Base-by-base conservation (phyloP, 2,113 vertebrate genomes). In the Ranitomeya variabilis region DNA sequence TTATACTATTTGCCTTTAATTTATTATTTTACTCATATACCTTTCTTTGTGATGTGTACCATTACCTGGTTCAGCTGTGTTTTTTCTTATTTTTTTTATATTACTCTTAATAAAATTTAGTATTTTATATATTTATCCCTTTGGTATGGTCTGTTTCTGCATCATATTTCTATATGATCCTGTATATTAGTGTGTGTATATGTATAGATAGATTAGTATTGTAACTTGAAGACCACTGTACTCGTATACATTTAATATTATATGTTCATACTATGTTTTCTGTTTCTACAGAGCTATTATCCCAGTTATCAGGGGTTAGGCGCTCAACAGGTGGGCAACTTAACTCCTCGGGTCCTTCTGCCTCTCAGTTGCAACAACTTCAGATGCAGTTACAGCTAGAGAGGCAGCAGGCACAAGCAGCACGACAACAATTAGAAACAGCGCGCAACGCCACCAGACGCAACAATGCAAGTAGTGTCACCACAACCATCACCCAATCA, bases 311-410 rank as follows among this genome's bases (percentile, higher is more conserved):
- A 76, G 98, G 98, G 6, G 98, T 99, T 92, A 96, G 98, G 66
- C 98, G 98, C 91, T 98, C 98, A 4, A 97, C 98, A 37, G 98
- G 98, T 90, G 98, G 98, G 87, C 97, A 99, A 91, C 97, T 99
- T 76, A 99, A 98, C 92, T 99, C 98, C 18, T 97, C 98, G 14
- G 98, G 98, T 91, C 98, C 98, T 80, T 99, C 98, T 9, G 97
- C 98, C 74, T 99, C 98, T 54, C 98, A 99, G 92, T 95, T 99
- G 92, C 98, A 99, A 92, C 98, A 99, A 92, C 94, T 99, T 93
- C 98, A 99, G 94, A 99, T 99, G 98, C 98, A 99, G 91, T 95
- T 99, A 94, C 98, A 99, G 95, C 90, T 99, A 81, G 98, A 99
- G 90, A 92, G 98, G 62, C 98, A 99, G 80, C 98, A 99, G 73